Conservation (phyloP, 2,888 invertebrate genomes). For the Cremastinae sp. region DNA sequence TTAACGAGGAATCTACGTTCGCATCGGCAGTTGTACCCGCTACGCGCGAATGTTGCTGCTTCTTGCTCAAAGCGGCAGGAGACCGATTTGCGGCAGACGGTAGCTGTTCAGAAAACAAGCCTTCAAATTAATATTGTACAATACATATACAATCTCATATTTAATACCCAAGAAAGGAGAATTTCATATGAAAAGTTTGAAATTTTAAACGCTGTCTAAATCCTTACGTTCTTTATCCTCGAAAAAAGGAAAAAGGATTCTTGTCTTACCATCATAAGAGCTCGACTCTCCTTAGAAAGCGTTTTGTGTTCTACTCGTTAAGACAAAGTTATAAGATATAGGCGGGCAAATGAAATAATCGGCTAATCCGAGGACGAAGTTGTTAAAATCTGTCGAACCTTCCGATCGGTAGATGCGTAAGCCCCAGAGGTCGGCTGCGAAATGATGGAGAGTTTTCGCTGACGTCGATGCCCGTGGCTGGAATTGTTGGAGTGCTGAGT, state of each 20-base stretch:
- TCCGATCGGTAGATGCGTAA: conserved; percentile 71
- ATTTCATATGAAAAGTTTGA: too few species aligned
- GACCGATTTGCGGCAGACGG: conserved; percentile 69
- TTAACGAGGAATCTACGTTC: conserved; percentile 70
- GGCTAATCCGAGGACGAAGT: neutral
- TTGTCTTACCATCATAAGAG: too few species aligned
- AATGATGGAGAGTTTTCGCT: conserved; percentile 76
- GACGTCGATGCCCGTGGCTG: conserved; percentile 73
- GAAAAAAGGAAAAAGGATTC: too few species aligned
- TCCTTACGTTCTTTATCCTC: too few species aligned
- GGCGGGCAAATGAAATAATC: neutral
- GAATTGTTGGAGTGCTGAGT: conserved; percentile 69
- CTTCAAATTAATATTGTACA: neutral
- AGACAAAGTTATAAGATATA: neutral
- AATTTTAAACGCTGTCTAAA: too few species aligned
- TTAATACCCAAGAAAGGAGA: too few species aligned
- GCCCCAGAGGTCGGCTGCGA: conserved; percentile 70
- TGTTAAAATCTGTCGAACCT: conserved; percentile 65
- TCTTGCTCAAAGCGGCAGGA: conserved; percentile 70
- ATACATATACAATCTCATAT: too few species aligned
- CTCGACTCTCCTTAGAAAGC: too few species aligned
- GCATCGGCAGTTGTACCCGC: conserved; percentile 62
- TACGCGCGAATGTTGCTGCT: conserved; percentile 58
- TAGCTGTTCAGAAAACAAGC: conserved; percentile 47
- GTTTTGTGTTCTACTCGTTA: neutral